Base-by-base conservation (phyloP, 2,888 invertebrate genomes). In the Dascillus cervinus region DNA sequence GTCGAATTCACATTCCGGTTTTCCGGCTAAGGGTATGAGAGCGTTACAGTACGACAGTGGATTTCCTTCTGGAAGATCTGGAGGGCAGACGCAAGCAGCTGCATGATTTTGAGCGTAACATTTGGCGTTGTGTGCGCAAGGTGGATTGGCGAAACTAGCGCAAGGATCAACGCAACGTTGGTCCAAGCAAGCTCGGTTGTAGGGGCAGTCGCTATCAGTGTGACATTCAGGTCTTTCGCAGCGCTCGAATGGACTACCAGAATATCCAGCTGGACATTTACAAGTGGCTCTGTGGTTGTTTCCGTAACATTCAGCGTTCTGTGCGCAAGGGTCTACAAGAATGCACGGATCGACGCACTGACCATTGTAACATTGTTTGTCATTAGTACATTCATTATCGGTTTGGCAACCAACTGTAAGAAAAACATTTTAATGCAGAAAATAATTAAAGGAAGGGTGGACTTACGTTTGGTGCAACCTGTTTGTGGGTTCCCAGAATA, bases 401-500 rank as follows among this genome's bases (percentile, higher is more conserved):
- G 80, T 77, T 56, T 82, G 76, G 58, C 92, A 92, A 29, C 84
- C 86, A 53, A 86, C 82, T 83, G 61, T 28, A 41, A 39, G 9
- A 26, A 26, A 13, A 34, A 26, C 4, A 26, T 19, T 11, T 26
- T 37, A 13, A 22, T 19, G 19, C 17, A 25, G 13, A 23, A 11
- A 6, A 5, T 25, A 5, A 25, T 4, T 11, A 4, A 25, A 13
- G 4, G 20, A 22, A 8, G 9, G 6, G 22, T 22, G 20, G 28
- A 50, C 62, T 64, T 69, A 79, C 79, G 72, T 71, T 84, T 82
- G 13, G 73, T 69, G 55, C 91, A 91, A 27, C 84, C 85, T 32
- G 72, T 71, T 64, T 85, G 86, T 11, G 89, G 86, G 62, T 88
- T 87, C 54, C 90, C 91, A 21, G 86, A 85, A 61, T 77, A 89